Base-by-base conservation (phyloP, 1,140 invertebrate species). In the Solenopsis invicta region DNA sequence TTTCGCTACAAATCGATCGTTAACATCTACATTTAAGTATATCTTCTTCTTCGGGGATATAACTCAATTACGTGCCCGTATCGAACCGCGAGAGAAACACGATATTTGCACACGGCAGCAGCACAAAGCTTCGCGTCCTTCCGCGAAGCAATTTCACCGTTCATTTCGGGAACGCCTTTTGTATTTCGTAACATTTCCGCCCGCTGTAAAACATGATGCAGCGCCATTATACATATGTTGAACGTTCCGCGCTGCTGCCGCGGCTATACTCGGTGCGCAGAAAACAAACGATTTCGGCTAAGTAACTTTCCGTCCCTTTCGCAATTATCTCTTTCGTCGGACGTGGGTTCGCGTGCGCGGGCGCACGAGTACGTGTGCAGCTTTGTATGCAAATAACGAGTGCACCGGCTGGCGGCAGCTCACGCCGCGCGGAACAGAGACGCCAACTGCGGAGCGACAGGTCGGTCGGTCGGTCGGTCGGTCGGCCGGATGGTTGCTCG, bases 351-450 rank as follows among this genome's bases (percentile, higher is more conserved):
- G 16, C 45, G 66, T 24, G 37, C 52, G 21, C 21, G 4, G 10
- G 48, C 13, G n/a, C 13, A 29, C 41, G 4, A 34, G 13, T 34
- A 13, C 45, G 48, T 37, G 77, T 34, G 41, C 41, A 82, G 69
- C 69, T 84, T 61, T 84, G 80, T 84, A 84, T 84, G 80, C 80
- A 84, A 84, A 84, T 75, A 84, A 84, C 69, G 69, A 75, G 80
- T 50, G 80, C 80, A n/a, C 80, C 80, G 69, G 80, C 80, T 84
- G 80, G 24, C 41, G 34, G 77, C 18, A 18, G 52, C 72, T 56
- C 71, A 61, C 54, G 67, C 66, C 24, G 54, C n/a, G 12, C 54
- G 21, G n/a, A 75, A 61, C 18, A 84, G 80, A 84, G 69, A 75
- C 80, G n/a, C 41, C 69, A 37, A 84, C 54, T 74, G 80, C 24